phyloP scores from a whole-genome alignment of 1,140 invertebrate genomes.

The Anastrepha ludens region DNA sequence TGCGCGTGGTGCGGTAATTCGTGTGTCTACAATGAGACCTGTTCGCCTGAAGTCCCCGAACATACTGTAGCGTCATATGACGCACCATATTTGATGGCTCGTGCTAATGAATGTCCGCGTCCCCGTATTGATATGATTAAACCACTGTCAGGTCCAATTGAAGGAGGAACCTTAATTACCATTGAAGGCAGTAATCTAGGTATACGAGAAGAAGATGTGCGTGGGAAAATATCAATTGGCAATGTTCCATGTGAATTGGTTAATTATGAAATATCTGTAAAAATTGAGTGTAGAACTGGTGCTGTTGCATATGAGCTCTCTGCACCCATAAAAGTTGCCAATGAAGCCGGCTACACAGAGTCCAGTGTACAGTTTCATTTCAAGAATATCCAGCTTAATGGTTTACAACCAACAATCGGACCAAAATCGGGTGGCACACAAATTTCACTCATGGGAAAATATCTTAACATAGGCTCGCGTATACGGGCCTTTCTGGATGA shows the following conservation, averaged over 20 bases:
- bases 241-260: slow-evolving; percentile 91
- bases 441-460: slow-evolving; percentile 91
- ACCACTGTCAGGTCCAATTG: slow-evolving; percentile 93
- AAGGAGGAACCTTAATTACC: slow-evolving; percentile 96
- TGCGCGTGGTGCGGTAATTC: slow-evolving; percentile 94
- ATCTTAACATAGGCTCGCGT: slow-evolving; percentile 94
- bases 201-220: slow-evolving; percentile 90
- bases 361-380: slow-evolving; percentile 93
- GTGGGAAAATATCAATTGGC: slow-evolving; percentile 93
- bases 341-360: slow-evolving; percentile 90
- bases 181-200: slow-evolving; percentile 98
- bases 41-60: slow-evolving; percentile 65
- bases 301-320: slow-evolving; percentile 83
- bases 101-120: slow-evolving; percentile 89
- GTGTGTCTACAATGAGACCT: slow-evolving; percentile 90
- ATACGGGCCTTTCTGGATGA: slow-evolving; percentile 92
- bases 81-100: slow-evolving; percentile 74
- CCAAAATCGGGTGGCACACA: slow-evolving; percentile 96
- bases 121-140: slow-evolving; percentile 96
- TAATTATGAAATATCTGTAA: slow-evolving; percentile 93
- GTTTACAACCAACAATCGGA: slow-evolving; percentile 89
- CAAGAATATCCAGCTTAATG: slow-evolving; percentile 87
- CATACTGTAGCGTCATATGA: background rate
- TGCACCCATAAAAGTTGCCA: slow-evolving; percentile 90
- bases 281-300: slow-evolving; percentile 91